Evolutionary conservation across 2,888 invertebrate species (phyloP).

Genomic region (Stegana nigrithorax): DNA sequence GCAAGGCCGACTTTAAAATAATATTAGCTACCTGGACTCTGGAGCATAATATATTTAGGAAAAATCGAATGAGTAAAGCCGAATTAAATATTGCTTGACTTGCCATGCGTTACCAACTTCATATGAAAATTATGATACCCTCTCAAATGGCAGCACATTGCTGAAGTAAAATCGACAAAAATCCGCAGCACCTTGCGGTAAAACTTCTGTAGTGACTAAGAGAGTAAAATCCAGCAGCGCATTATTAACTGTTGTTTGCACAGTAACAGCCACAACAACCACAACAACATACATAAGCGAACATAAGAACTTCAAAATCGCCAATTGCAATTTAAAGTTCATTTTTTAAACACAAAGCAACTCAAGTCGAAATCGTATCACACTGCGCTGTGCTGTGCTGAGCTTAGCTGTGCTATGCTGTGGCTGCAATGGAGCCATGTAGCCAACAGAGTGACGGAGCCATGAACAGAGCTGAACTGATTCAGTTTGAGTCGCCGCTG

Average conservation of each 20-base stretch:
- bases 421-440: not conserved
- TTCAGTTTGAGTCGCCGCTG: not conserved
- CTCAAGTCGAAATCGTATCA: not conserved
- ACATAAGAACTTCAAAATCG: not conserved
- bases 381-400: not conserved
- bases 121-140: too few species aligned
- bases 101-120: too few species aligned
- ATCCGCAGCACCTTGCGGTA: not conserved
- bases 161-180: not conserved
- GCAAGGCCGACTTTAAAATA: too few species aligned
- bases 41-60: too few species aligned
- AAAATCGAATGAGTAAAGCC: too few species aligned
- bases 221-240: slow-evolving; percentile 7
- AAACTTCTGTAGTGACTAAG: not conserved
- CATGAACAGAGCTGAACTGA: not conserved
- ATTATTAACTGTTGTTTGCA: slow-evolving; percentile 12
- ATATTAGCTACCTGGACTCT: too few species aligned
- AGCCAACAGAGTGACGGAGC: too few species aligned
- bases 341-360: not conserved
- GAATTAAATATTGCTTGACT: too few species aligned
- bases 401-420: not conserved
- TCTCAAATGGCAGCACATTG: not conserved
- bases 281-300: not conserved
- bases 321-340: too few species aligned
- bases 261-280: not conserved